Base-by-base conservation (phyloP, 2,888 invertebrate genomes). In the Coronaproctus castanopsis region DNA sequence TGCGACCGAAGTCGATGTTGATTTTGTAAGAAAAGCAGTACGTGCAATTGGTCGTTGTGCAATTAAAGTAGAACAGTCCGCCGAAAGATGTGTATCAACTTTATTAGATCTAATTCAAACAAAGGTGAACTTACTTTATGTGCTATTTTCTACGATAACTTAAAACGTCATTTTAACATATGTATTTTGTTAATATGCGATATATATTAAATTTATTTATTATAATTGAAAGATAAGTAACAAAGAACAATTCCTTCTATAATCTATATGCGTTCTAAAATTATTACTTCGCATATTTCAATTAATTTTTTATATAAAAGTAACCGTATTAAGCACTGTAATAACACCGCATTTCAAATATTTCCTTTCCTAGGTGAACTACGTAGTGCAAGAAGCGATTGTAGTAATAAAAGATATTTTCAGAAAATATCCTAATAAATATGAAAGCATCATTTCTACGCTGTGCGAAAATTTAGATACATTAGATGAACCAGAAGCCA, bases 381-480 rank as follows among this genome's bases (percentile, higher is more conserved):
- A 99, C 71, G 98, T 98, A 19, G 98, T 98, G 0, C 98, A 99
- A 72, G 98, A 99, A 71, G 98, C 98, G 1, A 96, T 98, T 64
- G 98, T 98, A 14, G 98, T 98, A 21, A 98, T 98, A 69, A 98
- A 99, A 75, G 92, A 93, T 69, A 92, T 92, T 64, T 92, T 92
- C 79, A 78, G 90, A 66, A 91, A 98, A 73, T 98, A 99, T 74
- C 98, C 98, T 10, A 98, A 98, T 74, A 96, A 98, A 72, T 98
- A 98, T 71, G 98, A 99, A 75, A 96, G 95, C 72, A 98, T 98
- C 70, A 98, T 98, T 71, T 95, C 96, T 63, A 98, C 97, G 0
- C 77, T 98, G 3, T 98, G 98, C 72, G 98, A 98, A 75, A 98
- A 99, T 75, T 74, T 98, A 65, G 98, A 98, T 70, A 98, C 98